Evolutionary conservation across 2,113 vertebrate species (phyloP).

Genomic region (Dasyprocta punctata): DNA sequence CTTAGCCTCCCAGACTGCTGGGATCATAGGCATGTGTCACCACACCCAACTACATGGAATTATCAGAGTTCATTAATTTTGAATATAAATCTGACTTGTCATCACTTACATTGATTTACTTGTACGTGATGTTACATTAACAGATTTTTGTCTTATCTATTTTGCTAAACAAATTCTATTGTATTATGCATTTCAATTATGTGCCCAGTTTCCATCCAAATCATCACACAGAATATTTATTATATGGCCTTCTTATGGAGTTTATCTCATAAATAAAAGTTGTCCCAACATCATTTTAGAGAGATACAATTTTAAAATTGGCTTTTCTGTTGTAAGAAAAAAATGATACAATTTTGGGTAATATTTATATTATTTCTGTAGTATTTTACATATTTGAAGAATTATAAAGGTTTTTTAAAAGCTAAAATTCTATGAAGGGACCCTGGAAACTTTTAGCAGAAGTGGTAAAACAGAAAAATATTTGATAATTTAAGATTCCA

Average conservation of each 20-base stretch:
- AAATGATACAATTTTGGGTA: not conserved
- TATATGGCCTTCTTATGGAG: not conserved
- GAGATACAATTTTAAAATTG: not conserved
- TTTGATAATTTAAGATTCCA: not conserved
- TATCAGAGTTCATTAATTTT: not conserved
- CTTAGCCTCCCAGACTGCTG: no score
- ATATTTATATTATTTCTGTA: not conserved
- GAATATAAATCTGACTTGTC: no score
- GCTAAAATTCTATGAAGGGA: not conserved
- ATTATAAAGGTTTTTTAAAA: not conserved
- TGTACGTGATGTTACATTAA: no score
- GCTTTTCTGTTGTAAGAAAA: not conserved
- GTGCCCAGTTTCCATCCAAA: not conserved
- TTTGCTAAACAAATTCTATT: not conserved
- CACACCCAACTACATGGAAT: not conserved
- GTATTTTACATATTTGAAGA: not conserved
- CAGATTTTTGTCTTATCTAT: no score
- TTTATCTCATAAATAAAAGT: not conserved
- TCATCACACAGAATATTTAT: not conserved
- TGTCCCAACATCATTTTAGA: not conserved
- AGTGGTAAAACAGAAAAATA: not conserved
- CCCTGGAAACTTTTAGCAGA: not conserved
- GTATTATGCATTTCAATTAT: not conserved
- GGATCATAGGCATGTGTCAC: no score
- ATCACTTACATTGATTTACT: no score